A percentile compares a stretch with the other conserved stretches of the same genome.
These are phyloP conservation scores for Hofmannophila pseudospretella DNA, from an alignment of 2,888 invertebrate species.

Conservation along the genomic window DNA sequence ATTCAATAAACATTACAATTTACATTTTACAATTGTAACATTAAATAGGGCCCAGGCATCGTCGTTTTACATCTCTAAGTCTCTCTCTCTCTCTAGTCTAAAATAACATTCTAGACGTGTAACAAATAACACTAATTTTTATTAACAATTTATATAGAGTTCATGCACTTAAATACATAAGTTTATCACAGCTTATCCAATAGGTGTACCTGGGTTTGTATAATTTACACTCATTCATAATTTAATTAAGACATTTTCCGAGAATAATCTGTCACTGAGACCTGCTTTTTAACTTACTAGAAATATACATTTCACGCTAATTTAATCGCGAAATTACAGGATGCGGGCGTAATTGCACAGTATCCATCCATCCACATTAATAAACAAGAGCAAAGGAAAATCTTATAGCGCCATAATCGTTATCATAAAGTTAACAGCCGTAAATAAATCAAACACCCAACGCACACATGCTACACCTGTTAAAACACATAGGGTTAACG, in stretches of 20 bases:
- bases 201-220: no score
- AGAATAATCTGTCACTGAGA: neutral
- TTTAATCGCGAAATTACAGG: constrained; percentile 12
- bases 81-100: no score
- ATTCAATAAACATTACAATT: no score
- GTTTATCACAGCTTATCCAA: no score
- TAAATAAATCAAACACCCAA: constrained; percentile 15
- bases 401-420: constrained; percentile 7
- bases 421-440: constrained; percentile 13
- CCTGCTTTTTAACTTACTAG: neutral
- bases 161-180: no score
- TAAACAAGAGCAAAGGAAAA: constrained; percentile 5
- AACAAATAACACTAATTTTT: no score
- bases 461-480: constrained; percentile 17
- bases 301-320: constrained; percentile 1
- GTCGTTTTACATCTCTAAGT: no score
- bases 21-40: no score
- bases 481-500: constrained; percentile 29
- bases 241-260: neutral
- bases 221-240: neutral
- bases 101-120: no score
- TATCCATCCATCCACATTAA: constrained; percentile 1
- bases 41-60: no score
- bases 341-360: constrained; percentile 13
- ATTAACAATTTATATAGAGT: no score